Evolutionary conservation across 37 sponge, comb jelly and placozoan genomes (phyloP), one percentile per base, ranked within the genome.

Genomic region (Halisarca cf. caerulea): DNA sequence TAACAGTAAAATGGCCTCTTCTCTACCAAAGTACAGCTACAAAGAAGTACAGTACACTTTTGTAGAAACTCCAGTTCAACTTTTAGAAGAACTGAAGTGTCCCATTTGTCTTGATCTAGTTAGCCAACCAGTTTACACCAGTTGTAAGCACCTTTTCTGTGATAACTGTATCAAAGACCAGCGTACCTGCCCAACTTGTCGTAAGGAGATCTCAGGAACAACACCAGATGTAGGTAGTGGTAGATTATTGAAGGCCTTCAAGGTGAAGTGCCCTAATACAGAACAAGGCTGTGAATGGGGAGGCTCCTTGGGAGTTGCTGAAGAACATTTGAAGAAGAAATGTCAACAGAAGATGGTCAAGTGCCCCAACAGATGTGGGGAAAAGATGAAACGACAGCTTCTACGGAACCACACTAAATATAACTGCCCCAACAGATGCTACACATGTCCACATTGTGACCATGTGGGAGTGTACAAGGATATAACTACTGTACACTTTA

Each of bases 261-360:
- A 80, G 24, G 81, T 90, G 34, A 24, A 35, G 33, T 90, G 91
- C 55, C 83, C 80, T 6, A 75, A 90, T 11, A 80, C 27, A 17
- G 27, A 42, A 33, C 37, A 53, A 21, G 91, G 91, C 14, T 90
- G 91, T 45, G 35, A 1, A 47, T 90, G 91, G 91, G 37, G 41
- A 21, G 91, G 91, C 23, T 35, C 40, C 3, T 68, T 90, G 38
- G 82, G 83, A 25, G 34, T n/a, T 3, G 36, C 82, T 3, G 53
- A 73, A 34, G 33, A 61, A 21, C 90, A 90, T 36, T 35, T 28
- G 7, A 28, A 28, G 20, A 45, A 28, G n/a, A 59, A 45, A 18
- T 86, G 90, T 11, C 55, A 74, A 28, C 83, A 86, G 35, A 57
- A 89, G 43, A 68, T 82, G 36, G 58, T 86, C 59, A 14, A 21